These are phyloP conservation scores for Seriola aureovittata DNA, from an alignment of 2,113 vertebrate genomes.

Conservation along the genomic window DNA sequence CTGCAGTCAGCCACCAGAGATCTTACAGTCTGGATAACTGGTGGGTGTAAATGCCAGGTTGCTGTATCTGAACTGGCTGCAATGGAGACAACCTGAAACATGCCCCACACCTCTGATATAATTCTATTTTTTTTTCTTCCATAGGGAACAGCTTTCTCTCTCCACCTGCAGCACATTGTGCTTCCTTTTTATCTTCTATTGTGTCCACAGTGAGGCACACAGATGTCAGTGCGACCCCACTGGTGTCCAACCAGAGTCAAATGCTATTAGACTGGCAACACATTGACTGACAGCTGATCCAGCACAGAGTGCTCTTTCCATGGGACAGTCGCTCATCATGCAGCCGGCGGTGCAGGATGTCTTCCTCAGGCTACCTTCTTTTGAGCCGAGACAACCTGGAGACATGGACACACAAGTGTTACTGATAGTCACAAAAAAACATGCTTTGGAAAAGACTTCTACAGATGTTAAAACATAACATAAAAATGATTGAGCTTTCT, in stretches of 20 bases:
- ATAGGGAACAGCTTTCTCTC: conserved; percentile 1
- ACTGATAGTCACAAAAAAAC: neutral
- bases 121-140: conserved; percentile 18
- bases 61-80: neutral
- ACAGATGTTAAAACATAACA: neutral
- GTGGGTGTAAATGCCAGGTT: neutral
- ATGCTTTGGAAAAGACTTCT: neutral
- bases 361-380: conserved; percentile 26
- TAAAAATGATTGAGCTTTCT: neutral
- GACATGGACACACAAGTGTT: neutral
- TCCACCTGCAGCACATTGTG: conserved; percentile 11
- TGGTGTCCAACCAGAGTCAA: neutral
- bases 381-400: conserved; percentile 61
- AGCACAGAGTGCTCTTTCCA: conserved; percentile 20
- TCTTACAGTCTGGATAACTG: neutral
- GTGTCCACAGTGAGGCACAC: conserved; percentile 3
- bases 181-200: neutral
- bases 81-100: neutral
- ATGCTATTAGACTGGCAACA: neutral
- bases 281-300: conserved; percentile 25
- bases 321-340: conserved; percentile 4
- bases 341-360: conserved; percentile 9
- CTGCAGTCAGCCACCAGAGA: neutral
- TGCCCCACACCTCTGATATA: neutral
- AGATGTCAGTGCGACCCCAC: neutral